Evolutionary conservation across 2,113 vertebrate genomes (phyloP), one percentile per base, ranked within the genome.

Genomic region (Lichenostomus cassidix): DNA sequence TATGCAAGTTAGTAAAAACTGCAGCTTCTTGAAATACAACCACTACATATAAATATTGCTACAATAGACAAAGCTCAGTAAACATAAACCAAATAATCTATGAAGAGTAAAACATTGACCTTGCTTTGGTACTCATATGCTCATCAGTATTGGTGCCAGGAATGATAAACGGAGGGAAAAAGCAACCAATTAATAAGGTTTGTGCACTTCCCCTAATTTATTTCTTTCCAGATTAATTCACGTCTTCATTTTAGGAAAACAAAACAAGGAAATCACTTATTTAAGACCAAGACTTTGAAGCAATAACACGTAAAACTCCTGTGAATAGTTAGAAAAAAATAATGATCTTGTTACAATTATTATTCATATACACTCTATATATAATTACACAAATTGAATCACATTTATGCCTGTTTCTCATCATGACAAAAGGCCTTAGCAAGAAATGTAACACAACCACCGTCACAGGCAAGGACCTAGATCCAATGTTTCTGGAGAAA

Each of bases 221-320:
- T 89, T 79, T 83, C 25, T 79, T 92, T 83, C 65, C 65, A 87
- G n/a, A 87, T 68, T 73, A 84, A 89, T 84, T 89, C 65, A 84
- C 17, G 33, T 63, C 62, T 89, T 93, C 78, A 83, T 83, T 91
- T 85, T 9, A 87, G 56, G 78, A 82, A 89, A 94, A 89, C 29
- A 96, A 96, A 90, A 55, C 62, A 47, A 55, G 83, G 86, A 89
- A 92, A 92, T 85, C n/a, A 84, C 23, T 31, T 64, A 67, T 19
- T 89, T 70, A 85, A 90, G 52, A 68, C 13, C 3, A 20, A 39
- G 58, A 58, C 58, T 84, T 62, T 44, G 28, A 55, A 71, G 42
- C n/a, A 63, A 27, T 42, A 58, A 70, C 29, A 87, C 5, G 12
- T 28, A 91, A 49, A 65, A 56, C 16, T 67, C 83, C 70, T 0